Conservation (phyloP, 2,113 vertebrate species). For the Limnothrissa miodon region DNA sequence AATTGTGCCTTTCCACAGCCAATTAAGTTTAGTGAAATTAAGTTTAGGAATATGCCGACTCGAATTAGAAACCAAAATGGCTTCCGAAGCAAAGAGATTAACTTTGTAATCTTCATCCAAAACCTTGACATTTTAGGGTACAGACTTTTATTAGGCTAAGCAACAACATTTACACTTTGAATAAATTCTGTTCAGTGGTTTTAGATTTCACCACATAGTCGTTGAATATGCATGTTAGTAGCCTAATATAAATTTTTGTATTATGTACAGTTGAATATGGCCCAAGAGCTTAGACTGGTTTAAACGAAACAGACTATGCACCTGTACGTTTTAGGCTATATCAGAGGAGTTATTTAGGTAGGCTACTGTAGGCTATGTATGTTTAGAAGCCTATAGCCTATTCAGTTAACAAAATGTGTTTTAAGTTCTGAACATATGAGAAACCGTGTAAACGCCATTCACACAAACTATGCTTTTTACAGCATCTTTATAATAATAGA, state of each 20-base stretch:
- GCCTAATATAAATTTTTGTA: no score
- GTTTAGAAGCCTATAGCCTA: not conserved
- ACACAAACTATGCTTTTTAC: not conserved
- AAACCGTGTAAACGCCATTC: not conserved
- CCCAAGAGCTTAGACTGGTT: no score
- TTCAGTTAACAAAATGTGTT: not conserved
- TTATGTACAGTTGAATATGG: no score
- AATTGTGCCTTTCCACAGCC: conserved; percentile 3
- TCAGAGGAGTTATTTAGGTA: no score
- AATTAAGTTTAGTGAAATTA: not conserved
- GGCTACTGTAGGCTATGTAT: no score
- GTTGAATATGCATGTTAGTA: not conserved
- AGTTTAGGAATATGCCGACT: not conserved
- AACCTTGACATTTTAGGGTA: not conserved
- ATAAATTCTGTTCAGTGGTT: not conserved
- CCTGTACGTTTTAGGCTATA: no score
- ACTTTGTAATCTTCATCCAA: not conserved
- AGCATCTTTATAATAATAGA: no score
- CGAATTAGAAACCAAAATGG: not conserved
- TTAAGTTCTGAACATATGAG: not conserved
- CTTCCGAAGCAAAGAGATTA: not conserved
- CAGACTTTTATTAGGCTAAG: not conserved
- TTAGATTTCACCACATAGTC: not conserved
- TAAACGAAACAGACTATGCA: no score
- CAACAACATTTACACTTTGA: not conserved